These are phyloP conservation scores for Boulengeromyrus knoepffleri DNA, from an alignment of 2,113 vertebrate species.

Conservation along the genomic window DNA sequence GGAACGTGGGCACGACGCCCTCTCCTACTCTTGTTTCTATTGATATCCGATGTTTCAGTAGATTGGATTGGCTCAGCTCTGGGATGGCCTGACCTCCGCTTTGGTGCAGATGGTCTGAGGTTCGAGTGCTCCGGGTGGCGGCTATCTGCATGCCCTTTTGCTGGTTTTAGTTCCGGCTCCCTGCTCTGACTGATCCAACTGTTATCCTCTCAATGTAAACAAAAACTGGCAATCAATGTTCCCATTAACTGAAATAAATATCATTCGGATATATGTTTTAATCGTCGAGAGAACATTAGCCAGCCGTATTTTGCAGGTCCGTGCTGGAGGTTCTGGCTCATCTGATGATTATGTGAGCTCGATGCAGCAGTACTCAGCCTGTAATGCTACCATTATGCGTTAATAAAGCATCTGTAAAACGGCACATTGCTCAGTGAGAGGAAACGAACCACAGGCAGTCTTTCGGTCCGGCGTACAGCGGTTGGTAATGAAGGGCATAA, in stretches of 20 bases:
- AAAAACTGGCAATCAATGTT: not conserved
- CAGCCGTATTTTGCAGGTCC: not conserved
- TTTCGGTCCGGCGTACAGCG: not conserved
- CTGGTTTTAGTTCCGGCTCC: not conserved
- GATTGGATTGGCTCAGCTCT: not conserved
- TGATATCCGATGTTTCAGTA: not conserved
- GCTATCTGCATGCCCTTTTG: not conserved
- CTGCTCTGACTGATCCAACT: not conserved
- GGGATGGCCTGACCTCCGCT: not conserved
- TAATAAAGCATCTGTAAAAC: not conserved
- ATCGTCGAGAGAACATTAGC: not conserved
- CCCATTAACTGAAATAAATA: not conserved
- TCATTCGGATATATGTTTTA: not conserved
- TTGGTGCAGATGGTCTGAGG: not conserved
- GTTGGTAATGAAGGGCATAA: conserved; percentile 8
- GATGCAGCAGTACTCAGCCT: not conserved
- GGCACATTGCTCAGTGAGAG: not conserved
- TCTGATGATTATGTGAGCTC: not conserved
- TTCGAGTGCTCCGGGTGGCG: not conserved
- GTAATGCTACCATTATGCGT: not conserved
- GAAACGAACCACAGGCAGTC: conserved; percentile 14
- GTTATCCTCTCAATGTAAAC: not conserved
- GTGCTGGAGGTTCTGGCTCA: not conserved
- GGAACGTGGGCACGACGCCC: not conserved
- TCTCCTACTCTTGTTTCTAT: not conserved